These are phyloP conservation scores for Falcunculus frontatus DNA, from an alignment of 2,113 vertebrate genomes.

Conservation along the genomic window DNA sequence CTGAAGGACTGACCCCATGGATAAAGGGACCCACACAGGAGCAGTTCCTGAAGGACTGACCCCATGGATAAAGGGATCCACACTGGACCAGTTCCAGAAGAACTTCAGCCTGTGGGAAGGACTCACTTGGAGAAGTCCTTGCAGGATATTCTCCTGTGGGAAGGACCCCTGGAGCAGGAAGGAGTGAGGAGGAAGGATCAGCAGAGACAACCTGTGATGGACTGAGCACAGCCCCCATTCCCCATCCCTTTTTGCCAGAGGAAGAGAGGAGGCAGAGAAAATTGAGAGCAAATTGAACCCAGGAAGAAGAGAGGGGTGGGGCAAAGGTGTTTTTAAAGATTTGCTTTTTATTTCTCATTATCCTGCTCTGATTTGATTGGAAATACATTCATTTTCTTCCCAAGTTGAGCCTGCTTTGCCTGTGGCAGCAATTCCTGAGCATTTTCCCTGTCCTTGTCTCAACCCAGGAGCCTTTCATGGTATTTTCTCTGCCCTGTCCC, in stretches of 20 bases:
- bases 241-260: no score
- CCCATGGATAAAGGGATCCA: no score
- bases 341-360: neutral
- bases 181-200: neutral
- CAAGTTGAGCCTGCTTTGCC: neutral
- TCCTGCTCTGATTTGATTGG: neutral
- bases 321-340: rapidly evolving
- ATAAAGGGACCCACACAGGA: no score
- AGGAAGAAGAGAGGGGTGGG: neutral
- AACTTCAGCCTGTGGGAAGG: neutral
- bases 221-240: neutral
- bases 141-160: neutral
- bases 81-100: neutral
- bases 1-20: neutral
- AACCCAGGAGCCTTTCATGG: neutral
- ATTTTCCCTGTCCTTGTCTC: neutral
- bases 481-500: neutral
- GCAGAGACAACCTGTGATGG: neutral
- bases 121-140: neutral
- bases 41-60: no score
- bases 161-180: neutral
- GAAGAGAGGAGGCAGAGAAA: neutral
- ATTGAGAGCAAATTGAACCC: rapidly evolving
- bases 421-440: neutral
- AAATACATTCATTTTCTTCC: neutral